These are phyloP conservation scores for Gorsachius magnificus DNA, from an alignment of 2,797 vertebrate genomes.

Conservation along the genomic window DNA sequence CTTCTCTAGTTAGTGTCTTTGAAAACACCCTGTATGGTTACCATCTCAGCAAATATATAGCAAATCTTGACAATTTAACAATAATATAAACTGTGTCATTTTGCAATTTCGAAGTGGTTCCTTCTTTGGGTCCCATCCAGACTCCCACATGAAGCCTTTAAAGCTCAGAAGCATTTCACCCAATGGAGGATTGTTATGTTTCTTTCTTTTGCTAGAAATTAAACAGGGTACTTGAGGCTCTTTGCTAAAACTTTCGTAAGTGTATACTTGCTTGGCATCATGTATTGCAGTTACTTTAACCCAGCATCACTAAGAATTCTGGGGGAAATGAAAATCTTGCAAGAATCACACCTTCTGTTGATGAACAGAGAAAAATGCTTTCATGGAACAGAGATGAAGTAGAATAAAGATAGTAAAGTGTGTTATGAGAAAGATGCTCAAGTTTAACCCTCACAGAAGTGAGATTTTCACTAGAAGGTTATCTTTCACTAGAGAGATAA, in stretches of 20 bases:
- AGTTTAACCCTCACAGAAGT: background rate
- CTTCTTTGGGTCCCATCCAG: constrained; percentile 12
- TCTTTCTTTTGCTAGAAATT: constrained; percentile 20
- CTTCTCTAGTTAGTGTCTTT: constrained; percentile 22
- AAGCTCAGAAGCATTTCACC: constrained; percentile 13
- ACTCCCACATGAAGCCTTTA: constrained; percentile 6
- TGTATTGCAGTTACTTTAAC: background rate
- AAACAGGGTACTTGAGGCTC: background rate
- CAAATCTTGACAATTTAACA: constrained; percentile 28
- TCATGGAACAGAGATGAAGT: constrained; percentile 4
- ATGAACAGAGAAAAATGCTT: background rate
- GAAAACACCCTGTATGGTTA: constrained; percentile 30
- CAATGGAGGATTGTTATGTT: background rate
- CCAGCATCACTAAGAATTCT: background rate
- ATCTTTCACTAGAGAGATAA: background rate
- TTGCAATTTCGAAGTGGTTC: constrained; percentile 31
- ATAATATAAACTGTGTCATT: constrained; percentile 26
- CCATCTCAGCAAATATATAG: constrained; percentile 11
- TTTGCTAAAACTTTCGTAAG: background rate
- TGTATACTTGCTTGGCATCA: background rate
- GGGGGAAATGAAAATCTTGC: background rate
- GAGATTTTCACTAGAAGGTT: background rate
- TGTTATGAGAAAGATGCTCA: background rate
- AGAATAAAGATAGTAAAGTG: background rate
- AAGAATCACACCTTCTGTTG: background rate